phyloP scores from a whole-genome alignment of 2,113 vertebrate species.

The Brachionichthys hirsutus region DNA sequence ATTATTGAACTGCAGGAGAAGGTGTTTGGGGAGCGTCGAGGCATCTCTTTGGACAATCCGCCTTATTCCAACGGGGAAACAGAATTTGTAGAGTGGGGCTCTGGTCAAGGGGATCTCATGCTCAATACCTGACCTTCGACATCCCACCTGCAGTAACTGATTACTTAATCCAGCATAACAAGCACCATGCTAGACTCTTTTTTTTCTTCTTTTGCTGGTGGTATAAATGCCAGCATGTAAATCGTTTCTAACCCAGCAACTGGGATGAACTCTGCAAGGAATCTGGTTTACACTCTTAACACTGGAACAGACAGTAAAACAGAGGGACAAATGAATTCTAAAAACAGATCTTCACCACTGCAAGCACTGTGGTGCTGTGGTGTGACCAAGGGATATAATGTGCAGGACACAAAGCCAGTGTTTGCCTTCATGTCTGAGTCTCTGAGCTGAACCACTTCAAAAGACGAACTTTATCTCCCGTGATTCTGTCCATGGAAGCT shows the following conservation, averaged over 20 bases:
- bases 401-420: slow-evolving; percentile 33
- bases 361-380: slow-evolving; percentile 4
- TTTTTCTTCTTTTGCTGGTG: slow-evolving; percentile 4
- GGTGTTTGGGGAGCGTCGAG: slow-evolving; percentile 74
- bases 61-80: slow-evolving; percentile 63
- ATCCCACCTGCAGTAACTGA: neutral
- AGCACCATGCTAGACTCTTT: slow-evolving; percentile 21
- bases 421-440: slow-evolving; percentile 44
- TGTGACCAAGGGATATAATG: slow-evolving; percentile 33
- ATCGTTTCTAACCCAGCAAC: slow-evolving; percentile 18
- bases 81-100: slow-evolving; percentile 73
- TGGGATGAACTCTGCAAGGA: slow-evolving; percentile 11
- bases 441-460: slow-evolving; percentile 63
- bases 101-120: slow-evolving; percentile 70
- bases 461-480: slow-evolving; percentile 62
- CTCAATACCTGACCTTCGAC: slow-evolving; percentile 65
- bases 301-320: slow-evolving; percentile 15
- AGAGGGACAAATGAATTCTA: slow-evolving; percentile 14
- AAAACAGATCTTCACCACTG: slow-evolving; percentile 18
- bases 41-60: slow-evolving; percentile 67
- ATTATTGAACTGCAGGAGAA: slow-evolving; percentile 81
- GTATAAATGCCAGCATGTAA: slow-evolving; percentile 17
- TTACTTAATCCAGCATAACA: slow-evolving; percentile 16
- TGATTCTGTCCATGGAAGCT: slow-evolving; percentile 43
- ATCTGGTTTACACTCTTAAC: slow-evolving; percentile 9